phyloP scores from a whole-genome alignment of 2,888 invertebrate species.

The Caenorhabditis sp. region DNA sequence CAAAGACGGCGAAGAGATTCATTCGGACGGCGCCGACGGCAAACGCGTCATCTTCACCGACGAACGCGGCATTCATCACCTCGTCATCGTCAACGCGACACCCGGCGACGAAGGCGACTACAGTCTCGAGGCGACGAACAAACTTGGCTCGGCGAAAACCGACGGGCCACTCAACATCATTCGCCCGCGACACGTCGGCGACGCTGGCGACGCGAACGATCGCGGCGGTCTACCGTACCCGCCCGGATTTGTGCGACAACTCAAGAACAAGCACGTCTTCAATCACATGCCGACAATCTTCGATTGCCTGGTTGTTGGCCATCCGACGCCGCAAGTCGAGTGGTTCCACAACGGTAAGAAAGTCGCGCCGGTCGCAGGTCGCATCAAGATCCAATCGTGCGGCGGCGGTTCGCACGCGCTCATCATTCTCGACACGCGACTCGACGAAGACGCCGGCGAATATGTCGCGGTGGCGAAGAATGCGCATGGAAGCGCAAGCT shows the following conservation, averaged over 20 bases:
- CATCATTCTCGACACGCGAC: constrained; percentile 68
- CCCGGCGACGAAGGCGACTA: constrained; percentile 71
- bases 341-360: constrained; percentile 73
- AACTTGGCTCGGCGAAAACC: constrained; percentile 68
- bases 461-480: constrained; percentile 70
- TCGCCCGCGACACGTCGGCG: constrained; percentile 53
- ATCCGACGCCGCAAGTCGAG: constrained; percentile 65
- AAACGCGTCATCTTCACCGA: constrained; percentile 66
- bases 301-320: constrained; percentile 70
- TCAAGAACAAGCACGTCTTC: constrained; percentile 71
- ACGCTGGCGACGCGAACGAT: constrained; percentile 41
- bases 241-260: constrained; percentile 70
- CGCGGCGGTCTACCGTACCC: constrained; percentile 67
- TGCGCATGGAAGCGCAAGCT: constrained; percentile 64
- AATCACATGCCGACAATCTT: constrained; percentile 70
- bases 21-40: constrained; percentile 63
- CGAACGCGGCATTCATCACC: constrained; percentile 68
- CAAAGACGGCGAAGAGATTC: constrained; percentile 65
- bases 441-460: constrained; percentile 70
- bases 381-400: constrained; percentile 70
- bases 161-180: constrained; percentile 66
- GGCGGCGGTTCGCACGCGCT: constrained; percentile 70
- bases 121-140: constrained; percentile 69
- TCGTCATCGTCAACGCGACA: constrained; percentile 66
- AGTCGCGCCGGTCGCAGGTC: too few relatives aligned